A percentile compares a stretch with the other conserved stretches of the same genome.
Evolutionary conservation across 2,888 invertebrate genomes (phyloP).

Genomic region (Pheosia tremula): DNA sequence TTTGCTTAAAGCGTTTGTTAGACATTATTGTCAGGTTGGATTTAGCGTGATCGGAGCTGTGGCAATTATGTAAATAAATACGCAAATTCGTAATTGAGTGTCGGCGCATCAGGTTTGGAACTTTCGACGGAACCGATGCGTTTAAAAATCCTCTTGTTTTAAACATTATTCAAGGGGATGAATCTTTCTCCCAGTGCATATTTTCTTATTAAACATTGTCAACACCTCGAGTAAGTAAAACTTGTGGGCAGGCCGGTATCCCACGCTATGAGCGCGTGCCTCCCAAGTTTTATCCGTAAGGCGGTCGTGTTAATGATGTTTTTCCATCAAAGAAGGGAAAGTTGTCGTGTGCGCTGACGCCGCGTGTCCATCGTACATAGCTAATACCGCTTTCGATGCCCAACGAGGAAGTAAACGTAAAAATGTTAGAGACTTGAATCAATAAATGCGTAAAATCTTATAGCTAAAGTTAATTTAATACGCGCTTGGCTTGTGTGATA

Average conservation of each 20-base stretch:
- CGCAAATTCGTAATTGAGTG: conserved; percentile 42
- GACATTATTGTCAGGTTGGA: conserved; percentile 43
- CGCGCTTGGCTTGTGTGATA: not conserved
- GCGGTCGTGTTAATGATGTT: conserved; percentile 67
- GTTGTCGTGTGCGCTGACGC: conserved; percentile 67
- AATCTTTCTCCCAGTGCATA: conserved; percentile 18
- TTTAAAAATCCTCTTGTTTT: conserved; percentile 3
- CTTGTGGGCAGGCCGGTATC: conserved; percentile 54
- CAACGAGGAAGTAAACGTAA: conserved; percentile 68
- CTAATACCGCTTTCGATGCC: conserved; percentile 77
- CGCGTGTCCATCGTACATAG: conserved; percentile 73
- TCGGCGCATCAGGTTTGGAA: conserved; percentile 16
- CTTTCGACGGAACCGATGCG: not conserved
- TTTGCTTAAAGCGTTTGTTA: conserved; percentile 36
- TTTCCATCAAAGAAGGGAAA: conserved; percentile 80
- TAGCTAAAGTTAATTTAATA: not conserved
- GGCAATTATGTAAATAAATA: conserved; percentile 50
- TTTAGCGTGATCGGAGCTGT: conserved; percentile 45
- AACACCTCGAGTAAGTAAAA: conserved; percentile 41
- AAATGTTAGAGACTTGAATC: conserved; percentile 27
- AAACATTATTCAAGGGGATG: conserved; percentile 20
- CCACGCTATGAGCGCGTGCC: conserved; percentile 49
- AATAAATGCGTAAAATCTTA: conserved; percentile 30
- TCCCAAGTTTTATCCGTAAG: conserved; percentile 67
- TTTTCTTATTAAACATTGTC: conserved; percentile 41